Percentiles rank a stretch among this genome's conserved stretches.
Conservation (phyloP, 2,888 invertebrate genomes). For the Neuroscelio doddi region DNA sequence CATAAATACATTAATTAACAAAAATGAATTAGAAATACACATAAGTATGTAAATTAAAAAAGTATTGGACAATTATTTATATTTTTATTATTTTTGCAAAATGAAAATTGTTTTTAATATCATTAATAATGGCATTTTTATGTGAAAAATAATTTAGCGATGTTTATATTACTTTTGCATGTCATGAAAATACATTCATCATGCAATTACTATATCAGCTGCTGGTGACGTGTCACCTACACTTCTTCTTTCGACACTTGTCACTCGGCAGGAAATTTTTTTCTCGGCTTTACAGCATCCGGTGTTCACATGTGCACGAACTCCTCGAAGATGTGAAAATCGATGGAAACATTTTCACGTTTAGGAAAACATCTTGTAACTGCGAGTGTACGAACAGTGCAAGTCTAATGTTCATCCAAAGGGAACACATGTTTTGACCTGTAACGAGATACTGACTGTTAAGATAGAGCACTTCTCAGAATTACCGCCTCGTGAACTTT, state of each 20-base stretch:
- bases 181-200: too few species aligned
- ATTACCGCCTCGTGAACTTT: slow-evolving; percentile 13
- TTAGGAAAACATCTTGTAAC: slow-evolving; percentile 42
- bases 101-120: too few species aligned
- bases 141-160: too few species aligned
- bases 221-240: slow-evolving; percentile 41
- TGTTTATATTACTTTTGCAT: too few species aligned
- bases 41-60: too few species aligned
- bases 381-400: slow-evolving; percentile 17
- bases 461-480: slow-evolving; percentile 29
- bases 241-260: slow-evolving; percentile 47
- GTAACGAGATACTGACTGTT: slow-evolving; percentile 41
- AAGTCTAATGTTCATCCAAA: slow-evolving; percentile 34
- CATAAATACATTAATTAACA: too few species aligned
- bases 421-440: slow-evolving; percentile 43
- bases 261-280: slow-evolving; percentile 45
- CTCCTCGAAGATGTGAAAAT: slow-evolving; percentile 47
- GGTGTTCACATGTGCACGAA: slow-evolving; percentile 27
- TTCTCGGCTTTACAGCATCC: slow-evolving; percentile 37
- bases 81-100: too few species aligned
- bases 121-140: too few species aligned
- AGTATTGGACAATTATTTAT: too few species aligned
- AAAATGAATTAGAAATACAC: too few species aligned
- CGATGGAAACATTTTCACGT: slow-evolving; percentile 46
- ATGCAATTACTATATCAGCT: slow-evolving; percentile 46